Percentiles rank a stretch among this genome's conserved stretches.
These are phyloP conservation scores for Melanostoma mellinum DNA, from an alignment of 2,888 invertebrate genomes.

Conservation along the genomic window DNA sequence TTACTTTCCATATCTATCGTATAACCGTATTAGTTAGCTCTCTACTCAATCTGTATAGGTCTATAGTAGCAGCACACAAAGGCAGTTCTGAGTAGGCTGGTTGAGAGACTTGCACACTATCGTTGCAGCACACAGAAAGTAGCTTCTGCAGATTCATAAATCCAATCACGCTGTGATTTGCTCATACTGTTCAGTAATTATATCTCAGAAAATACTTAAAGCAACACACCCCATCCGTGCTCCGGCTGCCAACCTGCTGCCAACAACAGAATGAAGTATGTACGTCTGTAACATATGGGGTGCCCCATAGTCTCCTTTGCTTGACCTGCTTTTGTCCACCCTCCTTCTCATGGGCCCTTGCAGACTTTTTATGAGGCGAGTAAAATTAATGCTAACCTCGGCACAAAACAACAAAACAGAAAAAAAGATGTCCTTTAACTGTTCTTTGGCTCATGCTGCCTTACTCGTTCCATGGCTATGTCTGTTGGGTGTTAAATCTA, in stretches of 20 bases:
- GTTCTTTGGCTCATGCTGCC: slow-evolving; percentile 2
- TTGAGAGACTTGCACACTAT: slow-evolving; percentile 51
- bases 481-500: slow-evolving; percentile 18
- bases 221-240: slow-evolving; percentile 6
- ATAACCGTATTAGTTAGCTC: slow-evolving; percentile 27
- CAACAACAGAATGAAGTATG: not conserved
- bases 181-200: slow-evolving; percentile 64
- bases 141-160: slow-evolving; percentile 69
- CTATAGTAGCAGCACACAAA: not conserved
- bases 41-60: not conserved
- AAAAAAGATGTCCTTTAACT: slow-evolving; percentile 20
- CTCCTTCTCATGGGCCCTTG: slow-evolving; percentile 17
- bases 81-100: slow-evolving; percentile 28
- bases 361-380: slow-evolving; percentile 61
- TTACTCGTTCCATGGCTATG: not conserved
- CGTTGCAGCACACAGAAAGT: slow-evolving; percentile 30
- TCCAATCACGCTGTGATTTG: slow-evolving; percentile 70
- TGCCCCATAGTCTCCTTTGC: slow-evolving; percentile 13
- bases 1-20: slow-evolving; percentile 35
- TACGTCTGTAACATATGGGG: slow-evolving; percentile 21
- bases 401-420: slow-evolving; percentile 35
- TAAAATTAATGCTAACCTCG: slow-evolving; percentile 67
- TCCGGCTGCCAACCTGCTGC: no score
- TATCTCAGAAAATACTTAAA: slow-evolving; percentile 62
- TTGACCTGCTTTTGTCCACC: slow-evolving; percentile 56